Evolutionary conservation across 1,140 invertebrate species (phyloP).

Genomic region (Stegodyphus mimosarum): DNA sequence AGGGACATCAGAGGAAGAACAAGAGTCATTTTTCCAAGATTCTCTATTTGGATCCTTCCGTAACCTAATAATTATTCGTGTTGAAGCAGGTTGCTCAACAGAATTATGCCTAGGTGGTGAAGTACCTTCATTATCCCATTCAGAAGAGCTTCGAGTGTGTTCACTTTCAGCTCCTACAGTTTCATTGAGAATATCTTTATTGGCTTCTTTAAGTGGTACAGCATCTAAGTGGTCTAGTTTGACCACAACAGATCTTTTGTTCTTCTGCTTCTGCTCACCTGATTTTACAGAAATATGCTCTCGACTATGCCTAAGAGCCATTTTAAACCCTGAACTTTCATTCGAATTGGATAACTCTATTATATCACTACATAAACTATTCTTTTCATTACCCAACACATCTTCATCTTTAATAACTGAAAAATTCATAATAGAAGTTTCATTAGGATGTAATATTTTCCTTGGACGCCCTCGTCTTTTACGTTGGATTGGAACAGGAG

Average conservation of each 20-base stretch:
- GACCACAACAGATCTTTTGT: neutral
- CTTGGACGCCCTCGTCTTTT: conserved; percentile 23
- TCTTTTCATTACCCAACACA: conserved; percentile 22
- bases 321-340: conserved; percentile 26
- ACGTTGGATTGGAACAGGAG: neutral
- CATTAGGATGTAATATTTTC: conserved; percentile 6
- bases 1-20: conserved; percentile 42
- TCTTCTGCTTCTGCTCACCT: neutral
- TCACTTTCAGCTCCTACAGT: neutral
- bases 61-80: conserved; percentile 41
- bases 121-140: conserved; percentile 10
- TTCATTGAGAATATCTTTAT: conserved; percentile 3
- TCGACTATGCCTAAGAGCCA: conserved; percentile 27
- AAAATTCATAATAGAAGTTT: neutral
- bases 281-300: neutral
- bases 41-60: conserved; percentile 45
- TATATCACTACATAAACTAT: neutral
- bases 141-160: neutral
- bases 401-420: conserved; percentile 29
- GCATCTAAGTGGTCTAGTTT: conserved; percentile 17
- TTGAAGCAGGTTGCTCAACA: conserved; percentile 6
- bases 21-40: conserved; percentile 45
- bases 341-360: conserved; percentile 6
- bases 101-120: neutral
- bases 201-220: conserved; percentile 36